phyloP scores from a whole-genome alignment of 2,888 invertebrate genomes.

The Drosophila anomalata region DNA sequence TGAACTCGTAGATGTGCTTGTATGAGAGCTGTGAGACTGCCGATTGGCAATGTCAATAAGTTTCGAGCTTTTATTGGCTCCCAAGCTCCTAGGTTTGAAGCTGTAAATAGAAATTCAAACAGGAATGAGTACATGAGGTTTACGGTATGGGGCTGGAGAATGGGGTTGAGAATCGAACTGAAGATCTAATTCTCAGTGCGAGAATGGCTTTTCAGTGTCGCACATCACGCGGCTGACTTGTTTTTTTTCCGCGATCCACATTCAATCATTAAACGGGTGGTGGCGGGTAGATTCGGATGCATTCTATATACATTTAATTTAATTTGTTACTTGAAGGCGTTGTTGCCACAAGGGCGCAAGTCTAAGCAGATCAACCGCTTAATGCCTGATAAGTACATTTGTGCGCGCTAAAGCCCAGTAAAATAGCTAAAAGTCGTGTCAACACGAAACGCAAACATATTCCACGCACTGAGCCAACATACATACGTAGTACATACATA shows the following conservation, averaged over 20 bases:
- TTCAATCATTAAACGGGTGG: not conserved
- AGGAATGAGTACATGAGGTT: constrained; percentile 14
- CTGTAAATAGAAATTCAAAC: constrained; percentile 34
- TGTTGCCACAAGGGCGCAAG: not conserved
- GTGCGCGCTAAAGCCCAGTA: not conserved
- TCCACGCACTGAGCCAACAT: constrained; percentile 53
- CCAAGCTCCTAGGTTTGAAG: constrained; percentile 20
- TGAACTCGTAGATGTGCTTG: constrained; percentile 50
- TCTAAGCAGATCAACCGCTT: no score
- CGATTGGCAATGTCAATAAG: constrained; percentile 38
- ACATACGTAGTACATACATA: constrained; percentile 18
- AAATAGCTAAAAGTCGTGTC: constrained; percentile 48
- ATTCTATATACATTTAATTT: not conserved
- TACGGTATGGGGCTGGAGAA: constrained; percentile 8
- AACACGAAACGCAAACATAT: constrained; percentile 66
- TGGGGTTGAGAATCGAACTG: constrained; percentile 38
- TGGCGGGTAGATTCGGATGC: not conserved
- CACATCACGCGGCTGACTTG: constrained; percentile 48
- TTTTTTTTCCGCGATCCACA: not conserved
- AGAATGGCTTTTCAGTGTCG: constrained; percentile 65
- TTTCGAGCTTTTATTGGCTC: constrained; percentile 54
- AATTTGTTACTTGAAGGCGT: not conserved
- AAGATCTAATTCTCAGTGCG: constrained; percentile 65
- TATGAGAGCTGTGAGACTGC: constrained; percentile 18
- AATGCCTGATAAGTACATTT: not conserved